Conservation (phyloP, 2,113 vertebrate species). For the Puma concolor region DNA sequence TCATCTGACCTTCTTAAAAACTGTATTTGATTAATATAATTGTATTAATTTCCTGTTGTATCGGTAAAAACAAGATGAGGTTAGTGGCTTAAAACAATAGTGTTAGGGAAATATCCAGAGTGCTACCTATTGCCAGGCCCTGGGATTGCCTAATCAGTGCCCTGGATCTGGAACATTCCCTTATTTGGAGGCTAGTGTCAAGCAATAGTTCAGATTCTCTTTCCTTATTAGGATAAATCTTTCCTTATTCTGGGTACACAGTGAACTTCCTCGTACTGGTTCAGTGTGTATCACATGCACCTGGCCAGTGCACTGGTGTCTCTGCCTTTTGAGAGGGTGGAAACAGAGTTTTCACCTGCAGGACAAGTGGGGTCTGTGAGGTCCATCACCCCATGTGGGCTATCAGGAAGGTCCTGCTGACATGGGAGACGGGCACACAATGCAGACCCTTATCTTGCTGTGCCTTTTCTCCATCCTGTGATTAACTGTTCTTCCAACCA, state of each 20-base stretch:
- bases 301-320: not conserved
- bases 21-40: not conserved
- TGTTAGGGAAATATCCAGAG: not conserved
- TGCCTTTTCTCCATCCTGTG: not conserved
- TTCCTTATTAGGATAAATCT: not conserved
- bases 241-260: not conserved
- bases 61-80: not conserved
- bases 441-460: not conserved
- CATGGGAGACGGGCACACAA: not conserved
- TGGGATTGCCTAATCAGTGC: not conserved
- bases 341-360: not conserved
- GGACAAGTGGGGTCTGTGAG: not conserved
- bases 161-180: not conserved
- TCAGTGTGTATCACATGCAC: not conserved
- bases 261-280: not conserved
- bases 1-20: not conserved
- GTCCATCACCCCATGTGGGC: no score
- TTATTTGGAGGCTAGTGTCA: not conserved
- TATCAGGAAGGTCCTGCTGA: not conserved
- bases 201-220: not conserved
- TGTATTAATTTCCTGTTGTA: not conserved
- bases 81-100: not conserved
- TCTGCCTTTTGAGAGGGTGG: not conserved
- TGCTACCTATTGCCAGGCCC: not conserved
- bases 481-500: not conserved